A percentile compares a stretch with the other conserved stretches of the same genome.
Conservation (phyloP, 2,113 vertebrate genomes). For the Climacteris rufus region DNA sequence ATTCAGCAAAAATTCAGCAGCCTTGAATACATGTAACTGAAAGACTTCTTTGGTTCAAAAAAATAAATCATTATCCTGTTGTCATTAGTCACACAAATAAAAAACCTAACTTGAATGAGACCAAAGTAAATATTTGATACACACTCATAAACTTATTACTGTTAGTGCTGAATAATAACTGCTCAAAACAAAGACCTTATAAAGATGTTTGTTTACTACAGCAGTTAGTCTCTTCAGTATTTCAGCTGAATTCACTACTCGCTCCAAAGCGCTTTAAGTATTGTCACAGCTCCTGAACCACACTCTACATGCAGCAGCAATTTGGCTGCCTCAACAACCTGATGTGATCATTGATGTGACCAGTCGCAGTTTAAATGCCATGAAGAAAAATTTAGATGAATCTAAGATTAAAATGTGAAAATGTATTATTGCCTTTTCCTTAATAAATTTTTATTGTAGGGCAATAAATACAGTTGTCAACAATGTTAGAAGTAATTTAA, state of each 20-base stretch:
- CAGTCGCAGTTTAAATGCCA: constrained; percentile 18
- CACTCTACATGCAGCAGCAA: constrained; percentile 30
- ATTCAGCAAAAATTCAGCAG: constrained; percentile 39
- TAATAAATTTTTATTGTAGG: neutral
- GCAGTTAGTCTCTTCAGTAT: constrained; percentile 18
- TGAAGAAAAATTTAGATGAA: neutral
- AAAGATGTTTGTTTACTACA: constrained; percentile 38
- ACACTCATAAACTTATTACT: constrained; percentile 46
- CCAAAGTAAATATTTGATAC: constrained; percentile 54
- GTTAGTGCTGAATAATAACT: constrained; percentile 52
- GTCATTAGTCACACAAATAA: constrained; percentile 40
- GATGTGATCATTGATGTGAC: constrained; percentile 38
- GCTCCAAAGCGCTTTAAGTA: constrained; percentile 1
- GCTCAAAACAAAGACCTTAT: constrained; percentile 46
- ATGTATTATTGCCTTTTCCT: neutral
- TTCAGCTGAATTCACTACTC: constrained; percentile 17
- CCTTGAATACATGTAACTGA: constrained; percentile 3
- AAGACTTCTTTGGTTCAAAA: constrained; percentile 21
- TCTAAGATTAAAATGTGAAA: constrained; percentile 3
- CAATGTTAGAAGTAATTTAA: neutral
- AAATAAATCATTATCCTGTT: constrained; percentile 36
- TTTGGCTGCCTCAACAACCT: constrained; percentile 48
- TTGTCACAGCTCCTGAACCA: constrained; percentile 41
- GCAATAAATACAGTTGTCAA: constrained; percentile 1
- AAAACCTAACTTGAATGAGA: constrained; percentile 42